phyloP scores from a whole-genome alignment of 2,797 vertebrate species.

The Premnoplex brunnescens region DNA sequence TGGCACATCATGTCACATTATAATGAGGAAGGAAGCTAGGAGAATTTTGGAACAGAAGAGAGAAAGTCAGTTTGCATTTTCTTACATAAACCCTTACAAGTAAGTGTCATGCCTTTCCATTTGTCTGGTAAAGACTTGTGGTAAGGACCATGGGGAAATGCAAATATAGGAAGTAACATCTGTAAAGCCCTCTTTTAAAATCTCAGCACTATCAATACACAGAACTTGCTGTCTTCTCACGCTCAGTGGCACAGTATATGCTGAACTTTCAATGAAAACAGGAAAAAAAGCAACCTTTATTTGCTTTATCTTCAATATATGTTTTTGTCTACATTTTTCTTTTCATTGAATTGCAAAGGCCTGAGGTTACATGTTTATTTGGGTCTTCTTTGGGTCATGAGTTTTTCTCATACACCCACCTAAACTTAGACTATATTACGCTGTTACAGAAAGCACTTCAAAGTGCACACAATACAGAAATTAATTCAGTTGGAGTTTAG shows the following conservation, averaged over 20 bases:
- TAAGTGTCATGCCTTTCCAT: neutral
- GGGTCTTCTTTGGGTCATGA: neutral
- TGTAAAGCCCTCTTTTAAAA: constrained; percentile 14
- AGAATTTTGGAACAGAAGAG: constrained; percentile 1
- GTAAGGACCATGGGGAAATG: neutral
- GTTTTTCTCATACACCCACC: neutral
- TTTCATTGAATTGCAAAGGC: neutral
- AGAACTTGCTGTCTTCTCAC: neutral
- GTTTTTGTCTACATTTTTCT: neutral
- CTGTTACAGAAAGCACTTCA: neutral
- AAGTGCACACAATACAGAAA: neutral
- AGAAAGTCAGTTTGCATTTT: neutral
- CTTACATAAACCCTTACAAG: neutral
- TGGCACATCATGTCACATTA: neutral
- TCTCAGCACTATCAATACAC: neutral
- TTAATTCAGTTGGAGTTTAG: neutral
- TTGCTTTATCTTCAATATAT: neutral
- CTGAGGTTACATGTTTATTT: neutral
- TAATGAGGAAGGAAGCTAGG: constrained; percentile 25
- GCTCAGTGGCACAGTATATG: neutral
- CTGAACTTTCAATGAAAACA: constrained; percentile 55
- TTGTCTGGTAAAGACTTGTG: neutral
- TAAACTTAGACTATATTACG: neutral
- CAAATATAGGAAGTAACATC: neutral
- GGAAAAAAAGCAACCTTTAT: neutral